Percentiles rank a stretch among this genome's conserved stretches.
These are phyloP conservation scores for Chrysomallon squamiferum DNA, from an alignment of 1,140 invertebrate species.

Conservation along the genomic window DNA sequence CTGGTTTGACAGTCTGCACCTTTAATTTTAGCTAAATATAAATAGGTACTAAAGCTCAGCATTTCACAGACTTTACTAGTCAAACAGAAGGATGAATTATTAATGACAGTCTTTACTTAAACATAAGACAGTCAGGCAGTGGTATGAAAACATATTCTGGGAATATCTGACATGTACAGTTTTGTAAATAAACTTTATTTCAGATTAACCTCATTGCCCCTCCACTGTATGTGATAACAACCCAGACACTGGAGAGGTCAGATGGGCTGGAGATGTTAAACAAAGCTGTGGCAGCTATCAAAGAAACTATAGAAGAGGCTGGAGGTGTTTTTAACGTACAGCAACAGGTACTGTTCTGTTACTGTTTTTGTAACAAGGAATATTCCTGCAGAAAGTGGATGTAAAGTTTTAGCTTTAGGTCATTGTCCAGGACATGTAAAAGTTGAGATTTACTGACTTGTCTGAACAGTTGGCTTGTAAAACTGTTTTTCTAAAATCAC, in stretches of 20 bases:
- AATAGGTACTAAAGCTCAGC: no score
- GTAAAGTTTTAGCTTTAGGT: background rate
- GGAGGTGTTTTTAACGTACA: slow-evolving; percentile 95
- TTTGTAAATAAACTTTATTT: no score
- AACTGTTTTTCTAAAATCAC: no score
- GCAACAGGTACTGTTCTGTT: slow-evolving; percentile 77
- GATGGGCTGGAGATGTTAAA: slow-evolving; percentile 90
- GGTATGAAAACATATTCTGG: no score
- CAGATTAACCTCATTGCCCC: slow-evolving; percentile 98
- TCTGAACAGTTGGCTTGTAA: background rate
- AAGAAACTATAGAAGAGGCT: slow-evolving; percentile 80
- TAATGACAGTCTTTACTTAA: no score
- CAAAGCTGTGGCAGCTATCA: slow-evolving; percentile 87
- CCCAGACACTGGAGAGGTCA: slow-evolving; percentile 93
- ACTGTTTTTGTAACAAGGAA: background rate
- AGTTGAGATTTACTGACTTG: background rate
- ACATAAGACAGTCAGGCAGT: no score
- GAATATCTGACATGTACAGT: no score
- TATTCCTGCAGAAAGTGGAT: background rate
- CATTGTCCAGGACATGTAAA: background rate
- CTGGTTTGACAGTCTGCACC: no score
- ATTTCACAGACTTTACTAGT: no score
- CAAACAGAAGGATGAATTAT: no score
- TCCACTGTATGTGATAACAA: slow-evolving; percentile 98
- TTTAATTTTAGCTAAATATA: no score